Evolutionary conservation across 1,140 invertebrate genomes (phyloP).

Genomic region (Phymorhynchus buccinoides): DNA sequence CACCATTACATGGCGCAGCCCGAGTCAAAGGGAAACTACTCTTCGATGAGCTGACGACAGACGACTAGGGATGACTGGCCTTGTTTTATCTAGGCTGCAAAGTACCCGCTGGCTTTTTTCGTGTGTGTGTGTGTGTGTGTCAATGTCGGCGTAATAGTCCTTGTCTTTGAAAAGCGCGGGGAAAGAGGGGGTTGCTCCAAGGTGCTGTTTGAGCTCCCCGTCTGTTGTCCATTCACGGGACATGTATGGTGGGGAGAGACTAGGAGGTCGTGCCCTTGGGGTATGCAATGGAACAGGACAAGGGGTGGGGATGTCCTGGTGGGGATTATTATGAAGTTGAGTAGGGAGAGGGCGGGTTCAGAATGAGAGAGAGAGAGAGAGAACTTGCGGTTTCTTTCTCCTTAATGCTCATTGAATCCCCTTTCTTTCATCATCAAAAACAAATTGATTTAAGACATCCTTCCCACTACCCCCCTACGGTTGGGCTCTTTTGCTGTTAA

Average conservation of each 20-base stretch:
- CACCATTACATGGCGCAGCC: too few species aligned
- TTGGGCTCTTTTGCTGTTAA: too few species aligned
- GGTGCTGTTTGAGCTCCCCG: constrained; percentile 11
- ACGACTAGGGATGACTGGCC: background rate
- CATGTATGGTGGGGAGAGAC: background rate
- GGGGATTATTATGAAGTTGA: background rate
- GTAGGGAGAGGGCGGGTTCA: background rate
- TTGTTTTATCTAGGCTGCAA: background rate
- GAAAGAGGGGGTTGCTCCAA: background rate
- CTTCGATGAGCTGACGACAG: background rate
- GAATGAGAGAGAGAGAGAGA: background rate
- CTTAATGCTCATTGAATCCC: too few species aligned
- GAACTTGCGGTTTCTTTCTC: background rate
- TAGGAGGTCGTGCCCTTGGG: too few species aligned
- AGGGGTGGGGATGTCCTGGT: background rate
- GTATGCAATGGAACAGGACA: background rate
- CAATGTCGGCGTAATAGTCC: background rate
- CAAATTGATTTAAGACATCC: too few species aligned
- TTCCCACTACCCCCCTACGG: too few species aligned
- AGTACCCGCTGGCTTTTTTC: background rate
- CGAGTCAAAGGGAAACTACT: background rate
- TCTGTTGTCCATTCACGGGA: constrained; percentile 18
- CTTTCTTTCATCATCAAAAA: too few species aligned
- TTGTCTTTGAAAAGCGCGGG: background rate
- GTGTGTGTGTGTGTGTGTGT: too few species aligned